Base-by-base conservation (phyloP, 2,797 vertebrate genomes). In the Sebastes itinus region DNA sequence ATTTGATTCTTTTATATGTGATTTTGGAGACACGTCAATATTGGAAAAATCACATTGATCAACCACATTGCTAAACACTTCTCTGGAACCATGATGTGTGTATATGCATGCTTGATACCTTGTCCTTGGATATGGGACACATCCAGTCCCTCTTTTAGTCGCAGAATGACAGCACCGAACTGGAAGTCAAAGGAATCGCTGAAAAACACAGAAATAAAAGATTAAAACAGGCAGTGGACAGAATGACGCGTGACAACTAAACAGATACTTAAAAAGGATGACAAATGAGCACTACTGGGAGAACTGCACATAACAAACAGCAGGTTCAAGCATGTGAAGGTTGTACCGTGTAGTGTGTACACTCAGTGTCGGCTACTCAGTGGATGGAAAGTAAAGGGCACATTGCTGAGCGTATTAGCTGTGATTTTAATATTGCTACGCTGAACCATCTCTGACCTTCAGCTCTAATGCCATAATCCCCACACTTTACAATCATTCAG, bases 141-240 rank as follows among this genome's bases (percentile, higher is more conserved):
- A 75, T 99, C 98, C 66, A 99, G 94, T 22, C 98, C 98, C 85
- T 99, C 98, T 81, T 97, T 95, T 63, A 99, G 93, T 72, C 98
- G 94, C 63, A 99, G 97, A 58, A 99, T 96, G 38, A 99, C 98
- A 0, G 97, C 95, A 73, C 98, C 98, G 46, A 97, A 99, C 75
- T 99, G 98, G 92, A 96, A 96, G 82, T 99, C 98, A 90, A 99
- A 99, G 58, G 98, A 96, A 88, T 99, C 98, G 32, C 98, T 99
- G 86, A 72, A 6, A 27, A 62, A 35, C 25, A 72, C 61, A 72
- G 0, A 7, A 78, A 60, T 9, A 56, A 61, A 67, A 72, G 38
- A 35, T 55, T 59, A 1, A 23, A 38, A 73, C 61, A 18, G 61
- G 52, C 59, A 52, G 33, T 0, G 16, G 38, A 72, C 9, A 70